Conservation (phyloP, 2,797 vertebrate species). For the Coranthus polyacanthus region DNA sequence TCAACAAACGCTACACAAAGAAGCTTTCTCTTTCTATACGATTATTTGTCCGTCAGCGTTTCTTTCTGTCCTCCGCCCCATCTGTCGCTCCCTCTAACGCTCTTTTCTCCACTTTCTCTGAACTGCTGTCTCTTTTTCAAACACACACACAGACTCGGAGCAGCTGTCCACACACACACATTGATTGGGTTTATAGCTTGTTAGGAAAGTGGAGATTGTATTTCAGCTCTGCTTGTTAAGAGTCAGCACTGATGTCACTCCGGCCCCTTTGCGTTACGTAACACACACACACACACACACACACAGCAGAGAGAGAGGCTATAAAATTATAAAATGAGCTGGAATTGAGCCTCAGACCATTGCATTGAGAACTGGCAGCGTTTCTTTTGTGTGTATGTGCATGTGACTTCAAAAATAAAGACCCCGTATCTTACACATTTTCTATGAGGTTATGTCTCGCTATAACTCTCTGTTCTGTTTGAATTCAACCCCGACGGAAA, state of each 20-base stretch:
- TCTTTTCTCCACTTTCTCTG: conserved; percentile 30
- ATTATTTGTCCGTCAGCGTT: conserved; percentile 13
- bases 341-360: conserved; percentile 25
- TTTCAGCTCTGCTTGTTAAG: conserved; percentile 63
- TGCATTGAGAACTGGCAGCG: conserved; percentile 16
- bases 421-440: not conserved
- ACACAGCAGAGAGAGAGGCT: conserved; percentile 18
- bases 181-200: conserved; percentile 56
- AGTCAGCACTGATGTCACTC: conserved; percentile 67
- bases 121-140: conserved; percentile 1
- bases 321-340: conserved; percentile 43
- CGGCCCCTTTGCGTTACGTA: conserved; percentile 59
- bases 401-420: conserved; percentile 7
- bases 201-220: conserved; percentile 58
- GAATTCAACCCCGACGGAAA: not conserved
- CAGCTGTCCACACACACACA: conserved; percentile 59
- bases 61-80: conserved; percentile 14
- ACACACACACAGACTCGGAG: conserved; percentile 1
- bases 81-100: conserved; percentile 9
- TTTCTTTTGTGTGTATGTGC: not conserved
- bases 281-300: conserved; percentile 37
- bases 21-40: not conserved
- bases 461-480: not conserved
- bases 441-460: not conserved
- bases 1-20: too few species aligned